Conservation (phyloP, 2,888 invertebrate genomes). For the Hydraecia micacea region DNA sequence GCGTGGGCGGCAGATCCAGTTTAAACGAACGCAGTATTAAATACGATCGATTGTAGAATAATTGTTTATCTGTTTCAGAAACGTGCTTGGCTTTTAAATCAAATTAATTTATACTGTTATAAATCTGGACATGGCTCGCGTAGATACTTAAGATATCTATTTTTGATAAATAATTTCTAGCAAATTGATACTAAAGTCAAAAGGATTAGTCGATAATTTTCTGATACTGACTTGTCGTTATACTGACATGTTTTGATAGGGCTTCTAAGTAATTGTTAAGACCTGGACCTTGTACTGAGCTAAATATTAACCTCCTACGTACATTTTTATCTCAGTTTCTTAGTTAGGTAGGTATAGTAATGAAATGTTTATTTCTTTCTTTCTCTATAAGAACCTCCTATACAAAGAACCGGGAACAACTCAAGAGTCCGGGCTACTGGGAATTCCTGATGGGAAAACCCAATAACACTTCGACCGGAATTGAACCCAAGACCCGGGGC, state of each 20-base stretch:
- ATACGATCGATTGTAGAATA: conserved; percentile 74
- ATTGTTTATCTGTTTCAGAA: conserved; percentile 71
- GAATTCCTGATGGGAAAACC: neutral
- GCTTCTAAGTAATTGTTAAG: conserved; percentile 24
- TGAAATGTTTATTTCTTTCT: neutral
- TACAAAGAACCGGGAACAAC: neutral
- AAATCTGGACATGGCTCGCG: conserved; percentile 44
- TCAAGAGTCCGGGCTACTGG: neutral
- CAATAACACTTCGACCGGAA: neutral
- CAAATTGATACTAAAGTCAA: conserved; percentile 48
- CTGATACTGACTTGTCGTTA: conserved; percentile 17
- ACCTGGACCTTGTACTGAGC: conserved; percentile 1
- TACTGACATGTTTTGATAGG: conserved; percentile 27
- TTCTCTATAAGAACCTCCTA: neutral
- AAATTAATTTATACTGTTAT: conserved; percentile 63
- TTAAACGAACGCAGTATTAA: conserved; percentile 73
- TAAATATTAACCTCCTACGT: neutral
- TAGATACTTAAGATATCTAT: conserved; percentile 46
- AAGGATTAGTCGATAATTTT: conserved; percentile 46
- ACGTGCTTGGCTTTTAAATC: conserved; percentile 69
- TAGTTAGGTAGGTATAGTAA: neutral
- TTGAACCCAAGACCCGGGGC: neutral
- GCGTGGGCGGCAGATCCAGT: conserved; percentile 79
- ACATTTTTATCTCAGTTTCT: neutral
- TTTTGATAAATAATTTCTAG: conserved; percentile 56